These are phyloP conservation scores for Syrista parreyssii DNA, from an alignment of 2,888 invertebrate genomes.

Conservation along the genomic window DNA sequence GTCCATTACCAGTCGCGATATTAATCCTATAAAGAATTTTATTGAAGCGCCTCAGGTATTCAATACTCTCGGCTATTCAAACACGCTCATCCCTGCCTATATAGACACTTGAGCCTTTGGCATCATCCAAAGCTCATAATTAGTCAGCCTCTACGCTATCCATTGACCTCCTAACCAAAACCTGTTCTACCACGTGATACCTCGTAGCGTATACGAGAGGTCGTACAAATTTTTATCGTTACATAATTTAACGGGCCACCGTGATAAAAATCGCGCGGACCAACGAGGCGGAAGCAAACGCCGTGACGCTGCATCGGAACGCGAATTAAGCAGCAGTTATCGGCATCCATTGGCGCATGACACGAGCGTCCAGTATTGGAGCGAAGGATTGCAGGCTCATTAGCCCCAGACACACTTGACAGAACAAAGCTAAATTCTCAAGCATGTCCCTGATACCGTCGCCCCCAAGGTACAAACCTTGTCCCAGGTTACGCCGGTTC, in stretches of 20 bases:
- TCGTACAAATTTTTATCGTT: background rate
- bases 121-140: background rate
- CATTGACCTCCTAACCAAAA: background rate
- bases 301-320: background rate
- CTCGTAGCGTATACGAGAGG: no score
- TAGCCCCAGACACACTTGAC: constrained; percentile 38
- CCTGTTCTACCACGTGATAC: background rate
- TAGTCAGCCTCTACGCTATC: background rate
- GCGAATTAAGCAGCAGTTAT: constrained; percentile 37
- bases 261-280: background rate
- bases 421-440: constrained; percentile 44
- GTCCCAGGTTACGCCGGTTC: background rate
- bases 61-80: background rate
- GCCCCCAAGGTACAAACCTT: background rate
- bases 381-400: constrained; percentile 36
- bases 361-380: background rate
- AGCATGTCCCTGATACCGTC: background rate
- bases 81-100: background rate
- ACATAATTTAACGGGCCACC: background rate
- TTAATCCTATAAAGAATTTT: background rate
- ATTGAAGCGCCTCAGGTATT: background rate
- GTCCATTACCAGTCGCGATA: background rate
- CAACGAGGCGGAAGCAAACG: background rate
- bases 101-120: background rate
- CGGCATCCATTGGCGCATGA: constrained; percentile 36